Evolutionary conservation across 1,140 invertebrate genomes (phyloP), one percentile per base, ranked within the genome.

Genomic region (Pteromalus puparum): DNA sequence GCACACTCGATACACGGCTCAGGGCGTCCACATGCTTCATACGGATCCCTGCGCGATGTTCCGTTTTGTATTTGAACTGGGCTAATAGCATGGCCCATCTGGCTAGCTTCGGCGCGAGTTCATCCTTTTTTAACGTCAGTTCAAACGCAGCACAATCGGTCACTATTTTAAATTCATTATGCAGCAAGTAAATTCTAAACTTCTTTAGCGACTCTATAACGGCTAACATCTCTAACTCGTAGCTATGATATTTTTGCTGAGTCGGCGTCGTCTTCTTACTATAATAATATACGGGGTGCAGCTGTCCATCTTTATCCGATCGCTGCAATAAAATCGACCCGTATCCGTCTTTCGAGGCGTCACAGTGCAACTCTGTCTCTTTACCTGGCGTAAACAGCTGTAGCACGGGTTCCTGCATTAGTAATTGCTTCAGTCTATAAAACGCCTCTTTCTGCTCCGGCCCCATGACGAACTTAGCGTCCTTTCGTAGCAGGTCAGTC

Each of bases 61-160:
- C 65, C 1, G 26, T 80, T 30, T 67, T 68, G 30, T 18, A 80
- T 1, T 34, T n/a, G n/a, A 48, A 80, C 2, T 68, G 18, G 1
- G 34, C 28, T 38, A 80, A 38, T 21, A 48, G 7, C 53, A 80
- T 67, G 0, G 30, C 61, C 78, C 53, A 80, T 68, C 61, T 67
- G 2, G 78, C 53, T 21, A 80, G 9, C n/a, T 48, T 24, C 1
- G 78, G 78, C 21, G 53, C 21, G 5, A 80, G 15, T 12, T 80
- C 65, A 0, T 80, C 28, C 38, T 80, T 38, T 24, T 12, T 28
- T 9, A 79, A 0, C 13, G 53, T 67, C 9, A 18, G 30, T 34
- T 74, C 10, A 6, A 92, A 80, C 2, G 91, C 89, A 24, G 86
- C 82, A 85, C 91, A 93, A 85, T 93, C 91, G 0, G 91, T 93